Evolutionary conservation across 2,888 invertebrate species (phyloP), one percentile per base, ranked within the genome.

Genomic region (Adelphocoris suturalis): DNA sequence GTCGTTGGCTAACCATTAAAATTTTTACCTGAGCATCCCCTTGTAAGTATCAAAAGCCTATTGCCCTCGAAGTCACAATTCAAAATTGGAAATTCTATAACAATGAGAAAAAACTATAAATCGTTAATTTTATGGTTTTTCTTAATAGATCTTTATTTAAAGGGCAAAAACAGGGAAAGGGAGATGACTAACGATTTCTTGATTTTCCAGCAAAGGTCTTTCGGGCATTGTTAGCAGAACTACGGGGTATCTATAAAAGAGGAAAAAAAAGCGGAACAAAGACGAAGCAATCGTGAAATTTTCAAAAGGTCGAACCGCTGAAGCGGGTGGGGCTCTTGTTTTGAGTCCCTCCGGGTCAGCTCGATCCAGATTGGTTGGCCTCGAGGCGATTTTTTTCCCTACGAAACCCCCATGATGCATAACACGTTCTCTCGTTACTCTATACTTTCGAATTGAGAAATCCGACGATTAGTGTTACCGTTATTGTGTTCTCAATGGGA

Each of bases 211-310:
- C 16, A 47, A 81, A 81, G 80, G 80, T 81, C 52, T 52, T 28
- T 52, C 82, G 47, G 27, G 82, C 52, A 82, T 82, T 82, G 82
- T 82, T 82, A 82, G 19, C 82, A 19, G 52, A 52, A 82, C 47
- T 52, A 2, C 27, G 48, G 23, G 47, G 48, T 9, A 81, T 14
- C 48, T 23, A 68, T 7, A 23, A 68, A 23, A 23, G n/a, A 7
- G 23, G 27, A 23, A 52, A 52, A 52, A 82, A 52, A 52, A 19
- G 23, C 23, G 47, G 19, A 82, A 82, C 46, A 82, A 82, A 82
- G 16, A 16, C 86, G n/a, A 16, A 46, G 61, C 86, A 86, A 76
- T 86, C 86, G 86, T 86, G 86, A 86, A 86, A 86, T 86, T 86
- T 86, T 19, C 75, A n/a, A 86, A 86, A 86, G 86, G 86, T 86